Evolutionary conservation across 1,140 invertebrate genomes (phyloP).

Genomic region (Sycophaga agraensis): DNA sequence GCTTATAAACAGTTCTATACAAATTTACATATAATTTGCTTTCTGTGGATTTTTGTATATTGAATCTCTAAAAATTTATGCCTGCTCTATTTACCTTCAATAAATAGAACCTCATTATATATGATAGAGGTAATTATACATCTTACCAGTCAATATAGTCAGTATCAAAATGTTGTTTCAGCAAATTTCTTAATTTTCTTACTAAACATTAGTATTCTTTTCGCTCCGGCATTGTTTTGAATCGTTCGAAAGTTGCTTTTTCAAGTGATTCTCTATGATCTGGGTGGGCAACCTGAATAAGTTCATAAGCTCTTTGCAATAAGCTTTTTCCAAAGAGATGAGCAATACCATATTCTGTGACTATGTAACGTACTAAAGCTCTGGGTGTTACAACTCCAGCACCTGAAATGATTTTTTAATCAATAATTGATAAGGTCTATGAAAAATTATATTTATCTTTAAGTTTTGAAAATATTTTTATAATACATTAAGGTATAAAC

Average conservation of each 20-base stretch:
- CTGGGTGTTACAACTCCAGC: conserved; percentile 91
- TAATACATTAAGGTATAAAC: no score
- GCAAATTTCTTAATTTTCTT: neutral
- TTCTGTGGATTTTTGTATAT: no score
- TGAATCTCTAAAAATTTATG: no score
- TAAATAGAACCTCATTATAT: conserved; percentile 1
- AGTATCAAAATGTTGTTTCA: conserved; percentile 15
- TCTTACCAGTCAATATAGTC: neutral
- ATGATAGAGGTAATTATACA: conserved; percentile 8
- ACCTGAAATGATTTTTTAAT: conserved; percentile 60
- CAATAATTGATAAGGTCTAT: neutral
- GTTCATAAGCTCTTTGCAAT: conserved; percentile 84
- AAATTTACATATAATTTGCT: no score
- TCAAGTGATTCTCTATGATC: conserved; percentile 84
- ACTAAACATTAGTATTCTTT: conserved; percentile 21
- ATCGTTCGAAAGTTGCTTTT: conserved; percentile 84
- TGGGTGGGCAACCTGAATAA: conserved; percentile 91
- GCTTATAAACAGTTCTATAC: no score
- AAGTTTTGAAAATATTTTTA: no score
- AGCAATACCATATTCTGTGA: conserved; percentile 92
- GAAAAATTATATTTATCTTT: no score
- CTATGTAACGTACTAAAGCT: conserved; percentile 91
- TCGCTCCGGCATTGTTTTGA: conserved; percentile 83
- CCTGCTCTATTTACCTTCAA: neutral
- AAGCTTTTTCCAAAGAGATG: conserved; percentile 89